phyloP scores from a whole-genome alignment of 2,888 invertebrate genomes.

The Nomada goodeniana region DNA sequence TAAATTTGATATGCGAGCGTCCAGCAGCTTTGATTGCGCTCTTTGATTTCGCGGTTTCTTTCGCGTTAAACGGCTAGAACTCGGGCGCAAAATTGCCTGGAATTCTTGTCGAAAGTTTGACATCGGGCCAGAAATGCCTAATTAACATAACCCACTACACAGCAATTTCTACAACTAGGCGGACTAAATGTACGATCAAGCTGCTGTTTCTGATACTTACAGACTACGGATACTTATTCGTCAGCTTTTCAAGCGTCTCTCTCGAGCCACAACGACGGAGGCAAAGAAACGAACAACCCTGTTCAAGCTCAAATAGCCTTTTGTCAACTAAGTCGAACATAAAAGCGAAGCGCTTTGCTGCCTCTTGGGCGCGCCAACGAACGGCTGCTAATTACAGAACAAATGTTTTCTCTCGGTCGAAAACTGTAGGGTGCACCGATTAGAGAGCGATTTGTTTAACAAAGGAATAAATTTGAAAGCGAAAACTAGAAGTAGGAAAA shows the following conservation, averaged over 20 bases:
- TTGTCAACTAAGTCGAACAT: constrained; percentile 28
- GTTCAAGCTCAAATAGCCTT: constrained; percentile 42
- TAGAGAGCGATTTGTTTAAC: constrained; percentile 8
- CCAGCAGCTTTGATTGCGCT: constrained; percentile 62
- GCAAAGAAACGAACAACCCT: constrained; percentile 51
- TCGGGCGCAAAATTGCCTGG: background rate
- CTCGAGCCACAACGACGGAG: constrained; percentile 15
- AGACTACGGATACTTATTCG: constrained; percentile 32
- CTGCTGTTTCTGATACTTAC: constrained; percentile 42
- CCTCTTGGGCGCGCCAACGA: background rate
- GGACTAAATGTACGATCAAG: constrained; percentile 59
- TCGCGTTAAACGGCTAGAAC: constrained; percentile 1
- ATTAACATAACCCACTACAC: constrained; percentile 52
- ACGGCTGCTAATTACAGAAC: background rate
- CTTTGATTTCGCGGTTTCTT: constrained; percentile 60
- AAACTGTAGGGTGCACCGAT: background rate
- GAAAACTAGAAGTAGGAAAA: background rate
- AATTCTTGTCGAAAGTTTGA: constrained; percentile 19
- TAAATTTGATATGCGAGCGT: constrained; percentile 65
- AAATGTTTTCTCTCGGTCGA: background rate
- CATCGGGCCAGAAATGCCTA: constrained; percentile 19
- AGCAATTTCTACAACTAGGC: constrained; percentile 55
- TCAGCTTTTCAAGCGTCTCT: constrained; percentile 14
- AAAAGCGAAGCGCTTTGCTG: constrained; percentile 29
- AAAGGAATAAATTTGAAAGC: background rate